These are phyloP conservation scores for Oreochromis mossambicus DNA, from an alignment of 2,797 vertebrate species.

Conservation along the genomic window DNA sequence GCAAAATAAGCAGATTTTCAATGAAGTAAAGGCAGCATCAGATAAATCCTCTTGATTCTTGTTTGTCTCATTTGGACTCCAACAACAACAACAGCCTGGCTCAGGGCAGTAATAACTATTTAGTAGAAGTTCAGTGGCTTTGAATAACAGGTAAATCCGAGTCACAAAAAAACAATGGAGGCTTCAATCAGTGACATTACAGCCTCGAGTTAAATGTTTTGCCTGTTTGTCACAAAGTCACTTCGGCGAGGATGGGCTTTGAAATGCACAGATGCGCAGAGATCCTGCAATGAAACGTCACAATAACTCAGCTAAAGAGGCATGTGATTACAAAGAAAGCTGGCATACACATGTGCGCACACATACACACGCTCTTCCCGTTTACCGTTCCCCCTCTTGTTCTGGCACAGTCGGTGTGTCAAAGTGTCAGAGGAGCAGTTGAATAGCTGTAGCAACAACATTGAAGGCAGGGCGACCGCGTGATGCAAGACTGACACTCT, in stretches of 20 bases:
- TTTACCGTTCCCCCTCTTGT: background rate
- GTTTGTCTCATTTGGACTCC: constrained; percentile 5
- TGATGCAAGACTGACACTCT: constrained; percentile 62
- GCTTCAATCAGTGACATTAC: background rate
- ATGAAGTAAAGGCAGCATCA: background rate
- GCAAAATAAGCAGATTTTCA: background rate
- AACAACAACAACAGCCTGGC: background rate
- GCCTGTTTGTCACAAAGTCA: constrained; percentile 27
- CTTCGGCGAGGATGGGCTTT: background rate
- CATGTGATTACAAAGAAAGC: background rate
- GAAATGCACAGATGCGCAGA: background rate
- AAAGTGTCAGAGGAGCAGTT: constrained; percentile 48
- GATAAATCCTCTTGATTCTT: background rate
- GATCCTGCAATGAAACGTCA: background rate
- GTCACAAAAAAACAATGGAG: constrained; percentile 24
- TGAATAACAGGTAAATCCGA: constrained; percentile 1
- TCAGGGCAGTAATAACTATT: constrained; percentile 6
- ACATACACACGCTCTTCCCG: background rate
- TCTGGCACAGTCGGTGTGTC: constrained; percentile 39
- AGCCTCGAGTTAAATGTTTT: constrained; percentile 42
- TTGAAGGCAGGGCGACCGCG: constrained; percentile 44
- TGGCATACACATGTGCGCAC: background rate
- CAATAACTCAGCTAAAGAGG: background rate
- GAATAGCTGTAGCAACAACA: constrained; percentile 62
- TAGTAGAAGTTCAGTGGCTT: constrained; percentile 14